Conservation (phyloP, 2,113 vertebrate species). For the Silurus meridionalis region DNA sequence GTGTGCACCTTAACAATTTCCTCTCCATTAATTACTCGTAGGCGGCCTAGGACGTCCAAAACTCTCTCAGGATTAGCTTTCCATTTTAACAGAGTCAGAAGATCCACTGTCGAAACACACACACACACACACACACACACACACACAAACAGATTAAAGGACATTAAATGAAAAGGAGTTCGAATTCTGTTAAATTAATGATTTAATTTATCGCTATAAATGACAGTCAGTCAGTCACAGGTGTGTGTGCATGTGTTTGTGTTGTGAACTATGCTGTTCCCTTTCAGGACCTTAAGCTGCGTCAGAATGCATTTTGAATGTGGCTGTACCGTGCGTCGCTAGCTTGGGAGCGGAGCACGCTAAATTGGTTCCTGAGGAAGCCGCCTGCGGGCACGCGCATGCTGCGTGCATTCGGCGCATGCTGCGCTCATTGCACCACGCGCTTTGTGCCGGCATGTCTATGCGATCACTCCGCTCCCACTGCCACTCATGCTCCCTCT, state of each 20-base stretch:
- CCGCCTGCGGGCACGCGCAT: too few species aligned
- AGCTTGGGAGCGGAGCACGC: too few species aligned
- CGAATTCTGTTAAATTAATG: neutral
- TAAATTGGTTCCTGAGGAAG: too few species aligned
- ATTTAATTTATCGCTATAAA: neutral
- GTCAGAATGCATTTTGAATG: too few species aligned
- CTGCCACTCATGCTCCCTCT: too few species aligned
- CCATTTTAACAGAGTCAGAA: slow-evolving; percentile 95
- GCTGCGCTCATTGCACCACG: too few species aligned
- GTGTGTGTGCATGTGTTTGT: slow-evolving; percentile 10
- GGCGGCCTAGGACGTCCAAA: slow-evolving; percentile 89
- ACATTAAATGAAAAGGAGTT: neutral
- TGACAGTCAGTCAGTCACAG: neutral
- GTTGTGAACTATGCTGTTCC: neutral
- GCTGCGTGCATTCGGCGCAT: too few species aligned
- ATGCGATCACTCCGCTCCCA: too few species aligned
- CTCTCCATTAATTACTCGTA: slow-evolving; percentile 92
- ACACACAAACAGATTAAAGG: neutral
- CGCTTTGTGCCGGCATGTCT: too few species aligned
- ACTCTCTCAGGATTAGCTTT: slow-evolving; percentile 93
- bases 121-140: slow-evolving; percentile 29
- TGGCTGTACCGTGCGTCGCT: too few species aligned
- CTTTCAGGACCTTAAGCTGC: too few species aligned
- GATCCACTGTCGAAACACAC: slow-evolving; percentile 79
- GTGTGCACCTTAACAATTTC: slow-evolving; percentile 94